A percentile compares a stretch with the other conserved stretches of the same genome.
phyloP scores from a whole-genome alignment of 2,888 invertebrate species.

The Melangyna quadrimaculata region DNA sequence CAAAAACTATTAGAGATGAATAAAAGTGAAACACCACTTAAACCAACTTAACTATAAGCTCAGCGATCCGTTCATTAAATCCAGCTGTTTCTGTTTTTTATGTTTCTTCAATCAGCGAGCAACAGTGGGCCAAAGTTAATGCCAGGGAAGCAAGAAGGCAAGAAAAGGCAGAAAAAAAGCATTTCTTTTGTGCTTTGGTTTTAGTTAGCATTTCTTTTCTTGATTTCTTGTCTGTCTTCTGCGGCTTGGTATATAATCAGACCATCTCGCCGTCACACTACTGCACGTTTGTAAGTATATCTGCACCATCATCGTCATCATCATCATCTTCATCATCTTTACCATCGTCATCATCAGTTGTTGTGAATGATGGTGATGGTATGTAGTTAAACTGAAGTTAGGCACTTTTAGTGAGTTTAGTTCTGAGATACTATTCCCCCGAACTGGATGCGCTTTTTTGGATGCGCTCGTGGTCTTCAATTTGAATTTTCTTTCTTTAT shows the following conservation, averaged over 20 bases:
- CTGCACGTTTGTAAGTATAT: conserved; percentile 40
- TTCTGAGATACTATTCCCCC: conserved; percentile 79
- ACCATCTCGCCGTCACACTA: conserved; percentile 66
- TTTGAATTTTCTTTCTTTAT: conserved; percentile 41
- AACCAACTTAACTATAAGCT: conserved; percentile 56
- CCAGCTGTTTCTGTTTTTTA: conserved; percentile 59
- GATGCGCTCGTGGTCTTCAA: conserved; percentile 69
- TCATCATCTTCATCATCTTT: conserved; percentile 25
- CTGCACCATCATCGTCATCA: conserved; percentile 59
- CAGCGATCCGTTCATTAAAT: conserved; percentile 66
- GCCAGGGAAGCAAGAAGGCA: neutral
- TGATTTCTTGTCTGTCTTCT: conserved; percentile 53
- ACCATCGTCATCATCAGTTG: conserved; percentile 5
- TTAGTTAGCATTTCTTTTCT: conserved; percentile 51
- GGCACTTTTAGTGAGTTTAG: conserved; percentile 77
- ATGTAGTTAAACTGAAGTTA: conserved; percentile 70
- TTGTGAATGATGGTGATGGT: conserved; percentile 35
- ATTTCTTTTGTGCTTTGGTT: conserved; percentile 63
- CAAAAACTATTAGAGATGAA: conserved; percentile 48
- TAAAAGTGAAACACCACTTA: conserved; percentile 69
- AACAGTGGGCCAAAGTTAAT: conserved; percentile 13
- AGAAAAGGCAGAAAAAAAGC: conserved; percentile 5
- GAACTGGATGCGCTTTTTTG: conserved; percentile 75
- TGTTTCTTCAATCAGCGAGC: neutral
- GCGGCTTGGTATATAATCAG: conserved; percentile 60